phyloP scores from a whole-genome alignment of 2,888 invertebrate genomes.

The Matsumyia berberina region DNA sequence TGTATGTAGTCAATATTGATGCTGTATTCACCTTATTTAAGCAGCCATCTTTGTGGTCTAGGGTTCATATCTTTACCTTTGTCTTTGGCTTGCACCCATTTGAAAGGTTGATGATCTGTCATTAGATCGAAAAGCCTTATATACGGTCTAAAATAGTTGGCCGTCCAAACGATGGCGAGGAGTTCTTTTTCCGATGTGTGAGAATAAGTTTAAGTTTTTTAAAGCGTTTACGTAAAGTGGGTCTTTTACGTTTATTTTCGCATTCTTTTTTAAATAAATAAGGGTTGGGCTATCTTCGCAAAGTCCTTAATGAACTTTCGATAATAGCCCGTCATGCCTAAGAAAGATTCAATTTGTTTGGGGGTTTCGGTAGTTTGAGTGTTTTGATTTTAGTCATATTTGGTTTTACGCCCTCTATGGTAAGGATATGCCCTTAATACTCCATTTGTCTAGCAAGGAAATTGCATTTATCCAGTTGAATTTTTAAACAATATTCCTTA shows the following conservation, averaged over 20 bases:
- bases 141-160: slow-evolving; percentile 6
- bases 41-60: slow-evolving; percentile 19
- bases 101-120: slow-evolving; percentile 29
- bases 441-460: no score
- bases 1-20: slow-evolving; percentile 28
- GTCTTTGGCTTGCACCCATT: slow-evolving; percentile 24
- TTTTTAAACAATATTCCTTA: no score
- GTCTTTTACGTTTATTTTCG: no score
- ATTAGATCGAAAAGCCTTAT: slow-evolving; percentile 13
- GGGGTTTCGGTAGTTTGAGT: no score
- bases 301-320: slow-evolving; percentile 53
- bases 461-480: no score
- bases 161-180: not conserved
- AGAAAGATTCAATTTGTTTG: no score
- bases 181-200: not conserved
- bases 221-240: no score
- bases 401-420: no score
- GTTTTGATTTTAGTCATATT: no score
- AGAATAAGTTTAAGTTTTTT: no score
- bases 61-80: slow-evolving; percentile 25
- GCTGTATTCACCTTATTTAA: slow-evolving; percentile 21
- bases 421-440: no score
- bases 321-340: slow-evolving; percentile 57
- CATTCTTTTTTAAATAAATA: no score
- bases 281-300: slow-evolving; percentile 69